Conservation (phyloP, 2,113 vertebrate species). For the Acrocephalus kingi region DNA sequence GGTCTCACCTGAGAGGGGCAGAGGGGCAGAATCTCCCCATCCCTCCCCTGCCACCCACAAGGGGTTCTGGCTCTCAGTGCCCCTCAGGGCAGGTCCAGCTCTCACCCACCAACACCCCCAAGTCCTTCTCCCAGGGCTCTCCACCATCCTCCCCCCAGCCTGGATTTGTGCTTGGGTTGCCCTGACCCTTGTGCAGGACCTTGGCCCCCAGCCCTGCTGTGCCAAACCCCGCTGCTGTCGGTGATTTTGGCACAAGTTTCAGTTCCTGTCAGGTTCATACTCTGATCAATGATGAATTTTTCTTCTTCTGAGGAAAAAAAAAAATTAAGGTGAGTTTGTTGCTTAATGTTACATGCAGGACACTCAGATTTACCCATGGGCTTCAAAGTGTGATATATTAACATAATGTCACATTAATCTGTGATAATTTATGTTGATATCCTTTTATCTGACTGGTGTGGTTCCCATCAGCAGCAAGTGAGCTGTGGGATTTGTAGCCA, state of each 20-base stretch:
- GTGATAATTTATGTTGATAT: slow-evolving; percentile 26
- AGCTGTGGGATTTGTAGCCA: slow-evolving; percentile 25
- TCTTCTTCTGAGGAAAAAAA: background rate
- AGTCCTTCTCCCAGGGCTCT: background rate
- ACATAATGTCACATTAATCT: background rate
- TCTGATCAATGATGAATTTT: background rate
- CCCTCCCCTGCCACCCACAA: background rate
- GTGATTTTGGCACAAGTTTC: background rate
- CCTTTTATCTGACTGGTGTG: background rate
- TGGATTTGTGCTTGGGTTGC: background rate
- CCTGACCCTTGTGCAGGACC: background rate
- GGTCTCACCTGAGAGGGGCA: background rate
- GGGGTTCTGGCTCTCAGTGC: background rate
- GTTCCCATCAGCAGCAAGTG: background rate
- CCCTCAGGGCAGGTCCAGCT: background rate
- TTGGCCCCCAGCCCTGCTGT: background rate
- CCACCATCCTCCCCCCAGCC: background rate
- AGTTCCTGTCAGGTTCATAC: background rate
- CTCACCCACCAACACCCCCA: background rate
- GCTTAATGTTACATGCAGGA: background rate
- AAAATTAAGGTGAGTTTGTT: background rate
- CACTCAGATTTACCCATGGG: background rate
- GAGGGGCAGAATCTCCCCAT: background rate
- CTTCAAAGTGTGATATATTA: background rate
- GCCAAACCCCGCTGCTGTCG: background rate